Percentiles rank a stretch among this genome's conserved stretches.
phyloP scores from a whole-genome alignment of 1,140 invertebrate genomes.

The Drosophila bocqueti region DNA sequence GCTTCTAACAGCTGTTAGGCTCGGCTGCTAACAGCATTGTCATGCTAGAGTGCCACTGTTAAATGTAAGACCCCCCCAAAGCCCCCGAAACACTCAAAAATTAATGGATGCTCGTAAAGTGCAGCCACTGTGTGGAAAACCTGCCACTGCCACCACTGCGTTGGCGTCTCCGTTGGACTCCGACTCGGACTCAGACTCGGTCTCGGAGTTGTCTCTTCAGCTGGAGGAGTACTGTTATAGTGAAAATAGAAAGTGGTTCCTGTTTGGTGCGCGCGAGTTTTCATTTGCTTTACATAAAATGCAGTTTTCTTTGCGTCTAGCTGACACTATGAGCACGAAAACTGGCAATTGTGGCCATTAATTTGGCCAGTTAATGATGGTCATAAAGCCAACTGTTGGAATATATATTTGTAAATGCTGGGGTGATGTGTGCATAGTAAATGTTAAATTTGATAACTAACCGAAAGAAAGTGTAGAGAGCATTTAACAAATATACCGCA shows the following conservation, averaged over 20 bases:
- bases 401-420: constrained; percentile 21
- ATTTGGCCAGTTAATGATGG: constrained; percentile 43
- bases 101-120: constrained; percentile 59
- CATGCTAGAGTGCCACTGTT: constrained; percentile 48
- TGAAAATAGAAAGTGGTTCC: constrained; percentile 85
- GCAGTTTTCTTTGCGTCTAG: constrained; percentile 49
- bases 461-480: constrained; percentile 15
- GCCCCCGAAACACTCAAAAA: constrained; percentile 35
- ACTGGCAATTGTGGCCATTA: constrained; percentile 52
- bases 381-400: constrained; percentile 24
- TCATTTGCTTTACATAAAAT: constrained; percentile 82
- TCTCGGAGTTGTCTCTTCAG: constrained; percentile 34
- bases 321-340: constrained; percentile 48
- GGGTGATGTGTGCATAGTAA: constrained; percentile 17
- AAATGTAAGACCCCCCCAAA: constrained; percentile 31
- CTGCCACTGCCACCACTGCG: constrained; percentile 19
- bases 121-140: constrained; percentile 62
- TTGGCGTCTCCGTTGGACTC: constrained; percentile 39
- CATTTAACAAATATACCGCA: not conserved
- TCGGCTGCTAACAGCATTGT: constrained; percentile 37
- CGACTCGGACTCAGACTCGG: constrained; percentile 1
- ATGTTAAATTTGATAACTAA: constrained; percentile 24
- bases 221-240: constrained; percentile 76
- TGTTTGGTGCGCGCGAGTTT: constrained; percentile 80
- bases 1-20: constrained; percentile 25